Conservation (phyloP, 2,113 vertebrate species). For the Ancistrus triradiatus region DNA sequence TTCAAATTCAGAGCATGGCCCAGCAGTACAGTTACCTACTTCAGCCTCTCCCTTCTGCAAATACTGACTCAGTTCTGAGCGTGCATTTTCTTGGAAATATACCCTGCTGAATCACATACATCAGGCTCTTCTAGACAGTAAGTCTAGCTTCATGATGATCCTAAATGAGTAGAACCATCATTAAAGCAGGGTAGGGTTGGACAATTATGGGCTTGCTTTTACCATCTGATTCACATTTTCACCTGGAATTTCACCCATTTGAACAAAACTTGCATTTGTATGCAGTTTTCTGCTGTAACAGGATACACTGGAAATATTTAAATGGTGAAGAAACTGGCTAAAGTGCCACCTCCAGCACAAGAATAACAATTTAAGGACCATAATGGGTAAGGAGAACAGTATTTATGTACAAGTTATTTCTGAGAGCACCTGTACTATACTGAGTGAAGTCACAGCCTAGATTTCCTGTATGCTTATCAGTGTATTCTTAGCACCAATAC, state of each 20-base stretch:
- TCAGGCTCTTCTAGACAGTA: neutral
- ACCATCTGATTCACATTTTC: conserved; percentile 13
- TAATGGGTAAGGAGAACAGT: neutral
- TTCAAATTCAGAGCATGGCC: conserved; percentile 7
- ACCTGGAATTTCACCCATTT: neutral
- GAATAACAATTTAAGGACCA: neutral
- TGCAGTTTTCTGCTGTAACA: neutral
- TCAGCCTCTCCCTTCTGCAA: conserved; percentile 1
- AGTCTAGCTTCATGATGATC: conserved; percentile 1
- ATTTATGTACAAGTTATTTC: neutral
- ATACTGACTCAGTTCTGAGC: conserved; percentile 36
- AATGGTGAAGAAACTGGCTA: conserved; percentile 1
- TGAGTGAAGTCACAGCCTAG: neutral
- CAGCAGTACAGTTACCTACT: conserved; percentile 26
- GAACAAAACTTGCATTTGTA: neutral
- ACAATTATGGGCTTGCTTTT: conserved; percentile 6
- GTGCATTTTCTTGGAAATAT: conserved; percentile 32
- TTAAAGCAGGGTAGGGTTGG: neutral
- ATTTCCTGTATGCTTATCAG: conserved; percentile 8
- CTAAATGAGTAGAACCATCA: neutral
- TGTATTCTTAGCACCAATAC: conserved; percentile 24
- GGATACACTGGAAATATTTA: conserved; percentile 6
- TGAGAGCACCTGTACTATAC: conserved; percentile 19
- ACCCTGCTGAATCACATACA: conserved; percentile 22
- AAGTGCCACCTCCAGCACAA: neutral